A percentile compares a stretch with the other conserved stretches of the same genome.
Conservation (phyloP, 2,113 vertebrate genomes). For the Channa argus region DNA sequence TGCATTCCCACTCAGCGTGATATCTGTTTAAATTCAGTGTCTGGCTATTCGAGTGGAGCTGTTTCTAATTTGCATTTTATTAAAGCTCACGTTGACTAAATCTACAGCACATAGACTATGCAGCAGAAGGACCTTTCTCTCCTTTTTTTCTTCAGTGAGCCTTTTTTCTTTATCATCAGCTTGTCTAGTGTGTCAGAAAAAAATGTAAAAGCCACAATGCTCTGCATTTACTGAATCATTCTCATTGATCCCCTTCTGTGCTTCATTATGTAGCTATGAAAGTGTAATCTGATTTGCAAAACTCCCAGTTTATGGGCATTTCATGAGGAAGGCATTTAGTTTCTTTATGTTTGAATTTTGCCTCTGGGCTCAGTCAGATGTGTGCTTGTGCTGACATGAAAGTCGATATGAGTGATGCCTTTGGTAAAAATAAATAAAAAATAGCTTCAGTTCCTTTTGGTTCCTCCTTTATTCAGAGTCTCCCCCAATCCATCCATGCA, state of each 20-base stretch:
- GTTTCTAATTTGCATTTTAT: slow-evolving; percentile 40
- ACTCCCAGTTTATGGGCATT: slow-evolving; percentile 23
- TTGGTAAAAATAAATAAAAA: slow-evolving; percentile 9
- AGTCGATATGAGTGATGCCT: background rate
- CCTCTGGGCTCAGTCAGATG: slow-evolving; percentile 12
- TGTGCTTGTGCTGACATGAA: background rate
- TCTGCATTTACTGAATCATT: slow-evolving; percentile 37
- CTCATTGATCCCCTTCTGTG: slow-evolving; percentile 39
- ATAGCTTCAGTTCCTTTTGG: background rate
- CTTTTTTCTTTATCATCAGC: too few relatives aligned
- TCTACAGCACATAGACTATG: slow-evolving; percentile 8
- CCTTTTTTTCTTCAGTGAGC: background rate
- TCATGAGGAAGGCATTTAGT: slow-evolving; percentile 12
- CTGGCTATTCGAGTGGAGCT: background rate
- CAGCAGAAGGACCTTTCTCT: slow-evolving; percentile 14
- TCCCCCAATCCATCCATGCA: slow-evolving; percentile 25
- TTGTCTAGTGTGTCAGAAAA: background rate
- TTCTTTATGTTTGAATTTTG: slow-evolving; percentile 2
- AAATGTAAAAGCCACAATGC: slow-evolving; percentile 21
- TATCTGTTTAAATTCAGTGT: slow-evolving; percentile 17
- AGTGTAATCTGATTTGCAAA: slow-evolving; percentile 16
- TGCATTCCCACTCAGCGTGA: background rate
- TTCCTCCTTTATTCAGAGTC: slow-evolving; percentile 20
- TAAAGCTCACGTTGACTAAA: slow-evolving; percentile 23
- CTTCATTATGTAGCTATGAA: slow-evolving; percentile 27